Evolutionary conservation across 2,888 invertebrate species (phyloP), one percentile per base, ranked within the genome.

Genomic region (Vanessa cardui): DNA sequence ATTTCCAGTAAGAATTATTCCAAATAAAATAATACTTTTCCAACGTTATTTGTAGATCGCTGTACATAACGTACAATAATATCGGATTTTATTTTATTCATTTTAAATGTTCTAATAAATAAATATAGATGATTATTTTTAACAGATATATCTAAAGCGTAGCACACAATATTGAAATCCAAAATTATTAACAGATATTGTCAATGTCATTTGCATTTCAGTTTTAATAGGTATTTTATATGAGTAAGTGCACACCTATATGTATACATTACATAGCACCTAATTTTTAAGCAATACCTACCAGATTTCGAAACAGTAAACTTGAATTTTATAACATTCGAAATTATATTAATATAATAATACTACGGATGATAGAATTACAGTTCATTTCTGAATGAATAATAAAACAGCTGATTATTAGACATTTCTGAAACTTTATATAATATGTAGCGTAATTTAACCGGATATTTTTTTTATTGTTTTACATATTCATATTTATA

Each of bases 251-350:
- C 86, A 85, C 84, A 85, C 79, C 74, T 74, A 85, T 78, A 82
- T 83, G 83, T 86, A 87, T 86, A 88, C 86, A 78, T 83, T 83
- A 85, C 82, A 87, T 91, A 92, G 92, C 92, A 91, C 92, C 91
- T 91, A 92, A 88, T 83, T 85, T 82, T 81, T 85, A 84, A 91
- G 91, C 91, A 82, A 83, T 84, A 85, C 76, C 86, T 87, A 89
- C 54, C 64, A 59, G 64, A 62, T 64, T 20, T 62, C 50, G 58
- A 66, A 47, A 69, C 31, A 33, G 21, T 18, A 18, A 56, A 33
- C 9, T 54, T 54, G 15, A 46, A 62, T 15, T 26, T 52, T 62
- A 39, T 12, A 54, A 62, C 21, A 33, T 54, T 52, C 44, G 16
- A 56, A 56, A 56, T 56, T 12, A 56, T 56, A 18, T 5, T 52